Evolutionary conservation across 2,888 invertebrate genomes (phyloP).

Genomic region (Spodoptera picta): DNA sequence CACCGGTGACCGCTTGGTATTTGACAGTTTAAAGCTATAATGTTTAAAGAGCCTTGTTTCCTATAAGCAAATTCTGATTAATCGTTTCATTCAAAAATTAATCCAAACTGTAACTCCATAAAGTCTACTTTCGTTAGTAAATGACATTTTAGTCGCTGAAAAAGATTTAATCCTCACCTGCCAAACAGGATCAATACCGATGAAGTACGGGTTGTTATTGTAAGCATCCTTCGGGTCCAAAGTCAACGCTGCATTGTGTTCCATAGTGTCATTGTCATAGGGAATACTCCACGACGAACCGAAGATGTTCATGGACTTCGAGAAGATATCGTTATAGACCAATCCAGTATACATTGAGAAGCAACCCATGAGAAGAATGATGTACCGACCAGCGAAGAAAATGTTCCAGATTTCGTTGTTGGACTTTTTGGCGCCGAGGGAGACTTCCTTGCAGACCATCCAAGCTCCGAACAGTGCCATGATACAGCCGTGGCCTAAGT

Average conservation of each 20-base stretch:
- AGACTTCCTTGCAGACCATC: slow-evolving; percentile 94
- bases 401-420: slow-evolving; percentile 98
- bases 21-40: too few relatives aligned
- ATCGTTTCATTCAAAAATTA: too few relatives aligned
- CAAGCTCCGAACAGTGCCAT: slow-evolving; percentile 94
- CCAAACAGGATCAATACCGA: slow-evolving; percentile 95
- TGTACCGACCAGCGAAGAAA: slow-evolving; percentile 99
- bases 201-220: slow-evolving; percentile 92
- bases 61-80: too few relatives aligned
- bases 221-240: slow-evolving; percentile 90
- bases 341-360: slow-evolving; percentile 99
- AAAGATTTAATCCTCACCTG: slow-evolving; percentile 81
- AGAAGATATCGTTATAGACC: slow-evolving; percentile 99
- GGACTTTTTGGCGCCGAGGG: slow-evolving; percentile 91
- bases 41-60: too few relatives aligned
- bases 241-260: slow-evolving; percentile 84
- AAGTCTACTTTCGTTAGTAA: too few relatives aligned
- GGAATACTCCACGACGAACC: slow-evolving; percentile 94
- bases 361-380: slow-evolving; percentile 98
- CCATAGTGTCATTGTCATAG: slow-evolving; percentile 87
- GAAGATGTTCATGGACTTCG: slow-evolving; percentile 98
- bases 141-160: not conserved
- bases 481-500: slow-evolving; percentile 96
- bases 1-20: too few relatives aligned
- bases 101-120: too few relatives aligned